These are phyloP conservation scores for Neoseiulus cucumeris DNA, from an alignment of 1,140 invertebrate genomes.

Conservation along the genomic window DNA sequence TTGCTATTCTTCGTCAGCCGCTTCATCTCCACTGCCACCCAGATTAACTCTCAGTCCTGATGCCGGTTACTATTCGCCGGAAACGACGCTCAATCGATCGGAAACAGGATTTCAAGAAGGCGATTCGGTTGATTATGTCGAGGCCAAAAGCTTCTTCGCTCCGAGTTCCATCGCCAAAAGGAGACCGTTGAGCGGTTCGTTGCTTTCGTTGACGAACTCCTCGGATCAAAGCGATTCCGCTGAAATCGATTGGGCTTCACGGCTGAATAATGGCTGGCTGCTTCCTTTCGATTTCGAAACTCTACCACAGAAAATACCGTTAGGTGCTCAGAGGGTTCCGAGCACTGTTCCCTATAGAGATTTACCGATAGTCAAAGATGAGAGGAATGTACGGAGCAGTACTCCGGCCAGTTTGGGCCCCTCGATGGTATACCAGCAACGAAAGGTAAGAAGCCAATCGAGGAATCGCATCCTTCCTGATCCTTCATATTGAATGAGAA, in stretches of 20 bases:
- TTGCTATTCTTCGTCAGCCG: neutral
- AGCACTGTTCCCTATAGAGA: neutral
- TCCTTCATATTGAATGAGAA: too few relatives aligned
- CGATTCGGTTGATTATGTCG: neutral
- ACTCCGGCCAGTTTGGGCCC: neutral
- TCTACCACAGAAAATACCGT: neutral
- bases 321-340: neutral
- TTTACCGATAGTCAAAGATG: neutral
- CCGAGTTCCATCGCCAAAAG: conserved; percentile 5
- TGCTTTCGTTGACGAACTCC: neutral
- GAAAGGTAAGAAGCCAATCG: neutral
- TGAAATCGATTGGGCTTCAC: neutral
- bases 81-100: neutral
- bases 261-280: neutral
- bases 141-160: neutral
- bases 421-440: neutral
- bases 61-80: conserved; percentile 2
- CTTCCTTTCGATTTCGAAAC: neutral
- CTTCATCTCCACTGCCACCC: neutral
- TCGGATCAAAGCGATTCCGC: neutral
- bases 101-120: neutral
- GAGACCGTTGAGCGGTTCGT: neutral
- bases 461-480: too few relatives aligned
- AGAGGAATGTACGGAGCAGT: neutral
- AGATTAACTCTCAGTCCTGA: neutral